Evolutionary conservation across 2,113 vertebrate genomes (phyloP), one percentile per base, ranked within the genome.

Genomic region (Neopipo cinnamomea): DNA sequence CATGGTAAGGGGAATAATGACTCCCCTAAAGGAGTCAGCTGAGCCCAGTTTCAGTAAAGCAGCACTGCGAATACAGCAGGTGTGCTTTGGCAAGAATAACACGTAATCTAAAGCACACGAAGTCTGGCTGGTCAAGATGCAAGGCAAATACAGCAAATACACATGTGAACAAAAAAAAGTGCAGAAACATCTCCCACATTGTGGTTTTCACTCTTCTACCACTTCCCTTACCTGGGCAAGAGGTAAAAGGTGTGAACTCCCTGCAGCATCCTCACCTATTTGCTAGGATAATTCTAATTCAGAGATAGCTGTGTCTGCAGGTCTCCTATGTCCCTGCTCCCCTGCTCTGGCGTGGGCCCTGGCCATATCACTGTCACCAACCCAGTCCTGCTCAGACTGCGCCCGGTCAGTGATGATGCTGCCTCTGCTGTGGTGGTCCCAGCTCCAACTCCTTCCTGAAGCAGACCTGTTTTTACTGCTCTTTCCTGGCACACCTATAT

Each of bases 31-130:
- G 7, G 8, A 79, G 27, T 33, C 5, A 35, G 0, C 11, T 25
- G 16, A 83, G 5, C 12, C 10, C 23, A 49, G 12, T 65, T 91
- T 89, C 37, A 53, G 22, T 91, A 44, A 80, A 65, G 30, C 35
- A 49, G 14, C 24, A 66, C 16, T 33, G 8, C 0, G 0, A 78
- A 42, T 3, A 35, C 22, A 55, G 10, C 8, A 41, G 3, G 1
- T 21, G 11, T 66, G 6, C 8, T 75, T 56, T 47, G 20, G 12
- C 0, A 1, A 66, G 17, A 46, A 19, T 42, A 75, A 50, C 6
- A 27, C 39, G 25, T 55, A 63, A 37, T 37, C 33, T 87, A 63
- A 66, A 61, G 16, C 24, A 75, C 15, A 77, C 4, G 2, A 42
- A 56, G 5, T 50, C 20, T 68, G 21, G 2, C 35, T 47, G 5